Evolutionary conservation across 2,113 vertebrate species (phyloP), one percentile per base, ranked within the genome.

Genomic region (Percina caprodes): DNA sequence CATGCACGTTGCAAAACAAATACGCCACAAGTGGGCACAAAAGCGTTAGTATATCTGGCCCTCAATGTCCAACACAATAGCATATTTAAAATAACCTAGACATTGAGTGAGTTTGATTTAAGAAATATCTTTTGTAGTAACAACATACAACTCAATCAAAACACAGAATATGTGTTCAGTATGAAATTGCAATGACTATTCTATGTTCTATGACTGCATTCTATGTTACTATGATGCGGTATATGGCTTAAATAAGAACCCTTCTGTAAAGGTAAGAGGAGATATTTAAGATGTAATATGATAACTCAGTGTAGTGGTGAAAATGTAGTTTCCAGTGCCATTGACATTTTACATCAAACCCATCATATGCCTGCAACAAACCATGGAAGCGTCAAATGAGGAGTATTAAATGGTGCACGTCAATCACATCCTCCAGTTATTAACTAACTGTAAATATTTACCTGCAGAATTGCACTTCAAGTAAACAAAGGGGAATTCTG

Each of bases 371-470:
- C 61, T 68, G 73, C 89, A 83, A 61, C 39, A 79, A 90, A 90
- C 72, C 92, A 67, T 87, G 85, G 54, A 86, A 66, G 77, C 80
- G 58, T 87, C 82, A 89, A 91, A 88, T 87, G 86, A 89, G 85
- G 54, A 84, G 49, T 77, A 86, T 76, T 92, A 89, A 90, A 90
- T 83, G 89, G 91, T 85, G 80, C 85, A 81, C 56, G 74, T 85
- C 85, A 88, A 86, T 86, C 88, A 86, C 65, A 75, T 78, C 84
- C 66, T 87, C 62, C 72, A 66, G 84, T 88, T 89, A 91, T 89
- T 87, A 90, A 82, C 72, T 15, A 55, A 75, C 72, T 74, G 72
- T 79, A 89, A 90, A 90, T 88, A 87, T 88, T 87, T 85, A 74
- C 65, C 72, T 54, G 1, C 66, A 70, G 80, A 73, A 85, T 63